Base-by-base conservation (phyloP, 2,113 vertebrate genomes). In the Phainopepla nitens region DNA sequence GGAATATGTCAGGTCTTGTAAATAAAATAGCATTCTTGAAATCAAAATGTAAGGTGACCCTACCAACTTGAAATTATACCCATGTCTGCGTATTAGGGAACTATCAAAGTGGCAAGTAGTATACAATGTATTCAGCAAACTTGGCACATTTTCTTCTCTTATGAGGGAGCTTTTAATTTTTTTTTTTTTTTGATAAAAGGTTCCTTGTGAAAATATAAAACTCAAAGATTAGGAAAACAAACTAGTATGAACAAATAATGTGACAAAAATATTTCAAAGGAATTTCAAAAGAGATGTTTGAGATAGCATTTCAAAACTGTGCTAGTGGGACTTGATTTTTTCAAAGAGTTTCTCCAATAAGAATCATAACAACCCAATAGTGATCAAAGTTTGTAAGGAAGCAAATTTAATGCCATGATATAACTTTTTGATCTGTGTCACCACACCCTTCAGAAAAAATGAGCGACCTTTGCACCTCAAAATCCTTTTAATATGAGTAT, bases 251-350 rank as follows among this genome's bases (percentile, higher is more conserved):
- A 36, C 13, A 93, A 93, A 88, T 65, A 80, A 76, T 1, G 50
- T 73, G 79, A 87, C 45, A 84, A 91, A 87, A 87, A 71, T 51
- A 76, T 93, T 93, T 92, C 77, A 87, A 92, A 87, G 56, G 49
- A 18, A 75, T 92, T 96, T 89, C 61, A 94, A 79, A 94, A 93
- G n/a, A 82, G 76, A 94, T 53, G 14, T 6, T 42, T 29, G 36
- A 64, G 56, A 84, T 45, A 76, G 23, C 22, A 28, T 87, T 96
- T 95, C 83, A 89, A 91, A 91, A 75, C 51, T 57, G 11, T 80
- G 57, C 57, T 94, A 53, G 45, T 8, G 8, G 20, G 66, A 82
- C n/a, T 82, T 91, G 45, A 58, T 60, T 91, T 95, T 91, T 83
- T 41, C 31, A 51, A 77, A 62, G 35, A 14, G 75, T 82, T 87